These are phyloP conservation scores for Meiosimyza decipiens DNA, from an alignment of 2,888 invertebrate species.

Conservation along the genomic window DNA sequence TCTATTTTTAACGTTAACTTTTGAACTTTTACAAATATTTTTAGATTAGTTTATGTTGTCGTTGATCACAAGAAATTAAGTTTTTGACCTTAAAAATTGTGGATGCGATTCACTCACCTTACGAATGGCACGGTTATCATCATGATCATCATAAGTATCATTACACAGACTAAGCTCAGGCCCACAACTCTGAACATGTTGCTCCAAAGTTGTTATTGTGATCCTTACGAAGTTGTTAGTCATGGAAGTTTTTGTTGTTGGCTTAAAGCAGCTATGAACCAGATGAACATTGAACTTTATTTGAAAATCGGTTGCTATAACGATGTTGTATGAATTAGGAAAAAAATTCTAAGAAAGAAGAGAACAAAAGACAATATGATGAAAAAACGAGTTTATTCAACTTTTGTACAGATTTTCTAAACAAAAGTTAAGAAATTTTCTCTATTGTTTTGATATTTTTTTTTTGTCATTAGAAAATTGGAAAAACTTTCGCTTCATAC, in stretches of 20 bases:
- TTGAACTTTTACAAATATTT: too few species aligned
- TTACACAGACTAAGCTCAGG: slow-evolving; percentile 51
- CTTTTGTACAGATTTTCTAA: slow-evolving; percentile 33
- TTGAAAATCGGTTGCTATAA: neutral
- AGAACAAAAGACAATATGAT: neutral
- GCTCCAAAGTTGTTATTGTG: slow-evolving; percentile 41
- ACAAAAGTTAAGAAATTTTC: too few species aligned
- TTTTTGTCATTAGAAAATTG: too few species aligned
- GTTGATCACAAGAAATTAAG: too few species aligned
- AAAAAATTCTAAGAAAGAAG: slow-evolving; percentile 5
- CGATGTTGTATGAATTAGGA: neutral
- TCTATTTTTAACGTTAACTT: too few species aligned
- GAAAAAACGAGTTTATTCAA: slow-evolving; percentile 48
- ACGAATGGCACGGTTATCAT: slow-evolving; percentile 47
- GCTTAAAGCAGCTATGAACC: neutral
- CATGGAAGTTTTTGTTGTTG: slow-evolving; percentile 43
- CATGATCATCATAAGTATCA: slow-evolving; percentile 49
- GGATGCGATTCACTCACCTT: slow-evolving; percentile 40
- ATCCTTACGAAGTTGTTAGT: slow-evolving; percentile 41
- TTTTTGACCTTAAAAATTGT: too few species aligned
- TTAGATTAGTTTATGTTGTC: too few species aligned
- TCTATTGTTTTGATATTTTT: too few species aligned
- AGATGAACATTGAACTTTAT: slow-evolving; percentile 22
- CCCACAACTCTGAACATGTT: slow-evolving; percentile 50
- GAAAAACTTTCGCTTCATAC: too few species aligned